phyloP scores from a whole-genome alignment of 2,113 vertebrate genomes.

The Thryonomys swinderianus region DNA sequence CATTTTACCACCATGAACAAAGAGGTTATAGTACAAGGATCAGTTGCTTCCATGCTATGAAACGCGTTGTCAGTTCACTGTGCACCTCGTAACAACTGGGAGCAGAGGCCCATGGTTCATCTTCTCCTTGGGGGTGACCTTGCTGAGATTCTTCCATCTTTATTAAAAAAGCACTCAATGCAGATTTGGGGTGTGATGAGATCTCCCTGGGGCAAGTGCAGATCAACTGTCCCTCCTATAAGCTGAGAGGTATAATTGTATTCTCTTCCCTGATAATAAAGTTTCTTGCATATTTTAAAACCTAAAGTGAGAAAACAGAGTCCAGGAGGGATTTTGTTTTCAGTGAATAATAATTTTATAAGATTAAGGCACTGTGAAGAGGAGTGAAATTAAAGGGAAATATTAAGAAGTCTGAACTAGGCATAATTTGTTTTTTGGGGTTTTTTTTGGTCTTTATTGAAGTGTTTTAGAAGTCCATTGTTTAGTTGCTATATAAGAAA shows the following conservation, averaged over 20 bases:
- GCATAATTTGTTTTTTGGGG: conserved; percentile 66
- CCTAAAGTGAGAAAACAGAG: conserved; percentile 77
- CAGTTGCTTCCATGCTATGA: not conserved
- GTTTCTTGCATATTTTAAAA: conserved; percentile 80
- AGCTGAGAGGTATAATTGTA: conserved; percentile 64
- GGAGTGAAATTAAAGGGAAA: conserved; percentile 79
- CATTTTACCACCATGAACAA: not conserved
- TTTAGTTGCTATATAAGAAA: conserved; percentile 58
- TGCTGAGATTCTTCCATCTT: conserved; percentile 25
- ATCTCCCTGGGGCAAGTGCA: conserved; percentile 64
- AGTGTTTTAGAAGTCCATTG: conserved; percentile 43
- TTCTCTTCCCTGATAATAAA: conserved; percentile 80
- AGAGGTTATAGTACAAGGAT: not conserved
- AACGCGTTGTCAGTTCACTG: not conserved
- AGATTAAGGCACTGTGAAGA: conserved; percentile 75
- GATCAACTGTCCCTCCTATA: conserved; percentile 59
- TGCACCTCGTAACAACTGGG: not conserved
- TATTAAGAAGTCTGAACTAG: conserved; percentile 75
- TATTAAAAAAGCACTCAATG: conserved; percentile 54
- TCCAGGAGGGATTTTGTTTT: conserved; percentile 79
- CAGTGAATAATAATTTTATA: conserved; percentile 82
- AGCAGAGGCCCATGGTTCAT: not conserved
- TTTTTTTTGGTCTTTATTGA: conserved; percentile 63
- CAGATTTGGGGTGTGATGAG: conserved; percentile 53
- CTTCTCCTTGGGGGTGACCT: not conserved